Conservation (phyloP, 2,113 vertebrate genomes). For the Phrynocephalus versicolor region DNA sequence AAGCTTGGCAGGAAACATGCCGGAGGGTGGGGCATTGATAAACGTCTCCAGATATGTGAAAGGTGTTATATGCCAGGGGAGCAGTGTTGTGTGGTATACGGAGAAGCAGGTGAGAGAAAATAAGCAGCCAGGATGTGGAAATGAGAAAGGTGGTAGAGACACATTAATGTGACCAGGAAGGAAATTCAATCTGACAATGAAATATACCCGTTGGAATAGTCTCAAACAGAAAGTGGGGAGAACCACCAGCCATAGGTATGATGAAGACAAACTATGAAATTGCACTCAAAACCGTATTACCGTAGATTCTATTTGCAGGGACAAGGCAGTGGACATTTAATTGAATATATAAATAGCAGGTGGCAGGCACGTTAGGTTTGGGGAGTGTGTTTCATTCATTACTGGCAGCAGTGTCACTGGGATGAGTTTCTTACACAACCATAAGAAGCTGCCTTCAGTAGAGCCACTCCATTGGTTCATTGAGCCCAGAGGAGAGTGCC, state of each 20-base stretch:
- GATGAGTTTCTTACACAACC: too few relatives aligned
- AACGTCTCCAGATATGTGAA: conserved; percentile 67
- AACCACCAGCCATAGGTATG: not conserved
- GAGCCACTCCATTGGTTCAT: not conserved
- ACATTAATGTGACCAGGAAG: not conserved
- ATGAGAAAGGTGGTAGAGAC: conserved; percentile 17
- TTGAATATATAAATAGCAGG: not conserved
- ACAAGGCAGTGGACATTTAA: not conserved
- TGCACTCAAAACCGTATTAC: not conserved
- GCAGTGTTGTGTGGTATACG: conserved; percentile 49
- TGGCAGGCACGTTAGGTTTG: not conserved
- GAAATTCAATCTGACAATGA: not conserved
- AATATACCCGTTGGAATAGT: not conserved
- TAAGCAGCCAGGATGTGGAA: conserved; percentile 48
- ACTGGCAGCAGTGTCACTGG: not conserved
- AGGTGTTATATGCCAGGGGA: conserved; percentile 43
- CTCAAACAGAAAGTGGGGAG: not conserved
- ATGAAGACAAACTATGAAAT: not conserved
- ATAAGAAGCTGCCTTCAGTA: not conserved
- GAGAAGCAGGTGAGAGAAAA: conserved; percentile 59
- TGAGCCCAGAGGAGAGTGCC: not conserved
- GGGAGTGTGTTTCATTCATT: not conserved
- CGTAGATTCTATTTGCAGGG: not conserved
- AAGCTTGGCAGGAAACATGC: conserved; percentile 66
- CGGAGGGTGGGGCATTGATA: conserved; percentile 54